Evolutionary conservation across 2,113 vertebrate genomes (phyloP).

Genomic region (Halichoerus grypus): DNA sequence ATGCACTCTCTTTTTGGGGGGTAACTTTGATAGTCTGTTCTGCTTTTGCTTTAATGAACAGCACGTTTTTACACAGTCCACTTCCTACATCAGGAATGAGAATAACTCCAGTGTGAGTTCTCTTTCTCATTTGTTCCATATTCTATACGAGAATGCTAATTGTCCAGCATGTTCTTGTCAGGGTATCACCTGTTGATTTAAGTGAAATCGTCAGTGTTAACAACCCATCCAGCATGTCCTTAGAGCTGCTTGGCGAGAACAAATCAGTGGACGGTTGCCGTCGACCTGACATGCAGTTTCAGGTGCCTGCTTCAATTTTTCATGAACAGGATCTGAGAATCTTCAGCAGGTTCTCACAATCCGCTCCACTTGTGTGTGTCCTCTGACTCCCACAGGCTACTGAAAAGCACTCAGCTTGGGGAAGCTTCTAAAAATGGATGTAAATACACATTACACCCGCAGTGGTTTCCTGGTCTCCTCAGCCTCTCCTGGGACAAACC

Average conservation of each 20-base stretch:
- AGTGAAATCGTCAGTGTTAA: background rate
- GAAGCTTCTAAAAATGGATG: background rate
- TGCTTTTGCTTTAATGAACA: background rate
- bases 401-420: background rate
- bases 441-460: fast-evolving
- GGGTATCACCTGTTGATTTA: too few species aligned
- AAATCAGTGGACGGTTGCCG: background rate
- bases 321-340: background rate
- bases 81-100: background rate
- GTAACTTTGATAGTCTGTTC: background rate
- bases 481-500: background rate
- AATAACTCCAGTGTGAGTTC: fast-evolving
- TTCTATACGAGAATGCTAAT: background rate
- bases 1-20: background rate
- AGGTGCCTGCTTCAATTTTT: background rate
- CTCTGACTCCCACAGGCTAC: fast-evolving
- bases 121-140: background rate
- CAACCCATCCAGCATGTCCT: background rate
- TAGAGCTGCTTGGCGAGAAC: background rate
- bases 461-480: too few species aligned
- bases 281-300: fast-evolving
- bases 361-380: fast-evolving
- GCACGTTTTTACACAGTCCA: background rate
- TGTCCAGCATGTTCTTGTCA: background rate
- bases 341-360: fast-evolving